Percentiles rank a stretch among this genome's conserved stretches.
These are phyloP conservation scores for Petrocephalus schoutedeni DNA, from an alignment of 2,797 vertebrate species.

Conservation along the genomic window DNA sequence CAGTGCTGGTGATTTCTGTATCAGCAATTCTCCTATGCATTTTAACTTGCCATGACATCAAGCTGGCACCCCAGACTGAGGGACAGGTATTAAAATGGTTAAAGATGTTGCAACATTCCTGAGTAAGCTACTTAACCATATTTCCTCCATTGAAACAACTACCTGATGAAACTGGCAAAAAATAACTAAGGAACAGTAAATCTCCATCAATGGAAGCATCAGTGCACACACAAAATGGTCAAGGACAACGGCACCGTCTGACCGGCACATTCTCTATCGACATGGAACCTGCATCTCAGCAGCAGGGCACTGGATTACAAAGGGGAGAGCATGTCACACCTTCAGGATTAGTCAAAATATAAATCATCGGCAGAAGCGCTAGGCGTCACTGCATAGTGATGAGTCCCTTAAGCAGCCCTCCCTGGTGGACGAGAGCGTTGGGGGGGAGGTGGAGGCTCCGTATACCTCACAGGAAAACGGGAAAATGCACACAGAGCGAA, in stretches of 20 bases:
- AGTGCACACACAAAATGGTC: neutral
- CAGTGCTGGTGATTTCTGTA: neutral
- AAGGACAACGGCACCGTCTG: neutral
- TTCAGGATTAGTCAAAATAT: conserved; percentile 1
- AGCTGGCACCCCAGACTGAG: neutral
- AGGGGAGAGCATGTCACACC: neutral
- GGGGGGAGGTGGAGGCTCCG: neutral
- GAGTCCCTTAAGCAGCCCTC: neutral
- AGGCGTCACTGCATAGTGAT: neutral
- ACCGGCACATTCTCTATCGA: neutral
- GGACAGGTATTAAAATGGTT: neutral
- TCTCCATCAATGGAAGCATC: neutral
- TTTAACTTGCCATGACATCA: neutral
- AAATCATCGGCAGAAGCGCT: neutral
- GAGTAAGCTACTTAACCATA: neutral
- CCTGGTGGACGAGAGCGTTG: neutral
- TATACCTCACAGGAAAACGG: neutral
- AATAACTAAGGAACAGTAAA: neutral
- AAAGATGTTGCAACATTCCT: neutral
- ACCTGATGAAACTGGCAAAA: neutral
- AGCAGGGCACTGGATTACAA: neutral
- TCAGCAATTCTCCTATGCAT: neutral
- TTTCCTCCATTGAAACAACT: neutral
- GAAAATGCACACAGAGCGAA: neutral
- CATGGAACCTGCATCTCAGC: neutral